Conservation (phyloP, 2,888 invertebrate genomes). For the Ectemnius lituratus region DNA sequence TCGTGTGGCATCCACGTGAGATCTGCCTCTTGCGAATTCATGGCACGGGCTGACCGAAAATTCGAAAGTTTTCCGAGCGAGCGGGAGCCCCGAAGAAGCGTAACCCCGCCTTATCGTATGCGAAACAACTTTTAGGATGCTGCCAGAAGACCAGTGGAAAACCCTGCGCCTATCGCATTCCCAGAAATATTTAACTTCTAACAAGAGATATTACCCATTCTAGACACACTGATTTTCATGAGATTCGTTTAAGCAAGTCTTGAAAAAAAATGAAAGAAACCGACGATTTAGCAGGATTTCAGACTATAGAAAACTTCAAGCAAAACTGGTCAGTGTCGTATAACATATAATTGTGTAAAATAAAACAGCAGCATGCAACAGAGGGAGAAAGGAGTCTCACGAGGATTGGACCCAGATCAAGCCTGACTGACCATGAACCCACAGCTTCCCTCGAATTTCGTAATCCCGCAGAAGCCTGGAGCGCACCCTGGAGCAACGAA, state of each 20-base stretch:
- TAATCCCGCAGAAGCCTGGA: slow-evolving; percentile 6
- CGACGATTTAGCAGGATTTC: no score
- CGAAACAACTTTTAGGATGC: not conserved
- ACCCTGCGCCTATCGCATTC: no score
- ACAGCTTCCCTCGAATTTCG: not conserved
- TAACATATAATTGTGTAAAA: no score
- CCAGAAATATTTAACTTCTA: no score
- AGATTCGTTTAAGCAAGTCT: no score
- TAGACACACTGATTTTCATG: no score
- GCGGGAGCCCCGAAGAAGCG: not conserved
- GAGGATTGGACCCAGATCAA: not conserved
- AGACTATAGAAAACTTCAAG: no score
- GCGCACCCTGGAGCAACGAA: not conserved
- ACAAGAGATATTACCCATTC: no score
- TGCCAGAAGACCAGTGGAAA: no score
- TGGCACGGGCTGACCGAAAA: not conserved
- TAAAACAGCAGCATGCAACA: not conserved
- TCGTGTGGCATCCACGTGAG: not conserved
- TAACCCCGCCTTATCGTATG: not conserved
- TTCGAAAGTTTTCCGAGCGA: slow-evolving; percentile 1
- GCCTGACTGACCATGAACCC: slow-evolving; percentile 19
- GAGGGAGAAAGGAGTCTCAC: not conserved
- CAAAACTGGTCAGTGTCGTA: no score
- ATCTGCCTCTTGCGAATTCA: not conserved
- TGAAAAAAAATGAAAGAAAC: no score